Evolutionary conservation across 2,888 invertebrate genomes (phyloP), one percentile per base, ranked within the genome.

Genomic region (Catocala nupta): DNA sequence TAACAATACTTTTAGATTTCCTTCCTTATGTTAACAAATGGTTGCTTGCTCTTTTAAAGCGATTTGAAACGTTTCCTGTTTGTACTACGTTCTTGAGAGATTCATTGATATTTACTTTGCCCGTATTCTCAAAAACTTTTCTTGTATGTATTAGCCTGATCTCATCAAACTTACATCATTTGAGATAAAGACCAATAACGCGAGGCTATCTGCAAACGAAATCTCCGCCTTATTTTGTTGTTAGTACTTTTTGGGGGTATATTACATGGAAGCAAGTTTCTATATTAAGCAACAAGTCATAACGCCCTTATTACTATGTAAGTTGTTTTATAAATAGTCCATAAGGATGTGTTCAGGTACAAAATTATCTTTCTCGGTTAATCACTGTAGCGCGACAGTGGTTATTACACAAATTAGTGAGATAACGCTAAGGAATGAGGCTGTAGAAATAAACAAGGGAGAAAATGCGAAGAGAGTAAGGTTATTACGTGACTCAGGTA

Each of bases 361-460:
- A 50, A 71, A 75, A 71, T 67, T 78, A 75, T 76, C 54, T 75
- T 63, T 59, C 57, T 56, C 55, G 58, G 68, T 72, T 78, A 70
- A 73, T 78, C 63, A 76, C 74, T 63, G 55, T 50, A 64, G 62
- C 61, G 64, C 67, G 65, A 63, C 70, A 65, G 65, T 60, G 63
- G 64, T 63, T 73, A 73, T 75, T 65, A 64, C 56, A 76, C 63
- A 67, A 75, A 76, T 78, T 76, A 61, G 77, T 47, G 10, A 67
- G 75, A 75, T 78, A 76, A 55, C 52, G 63, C 13, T 55, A 64
- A 58, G 58, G 42, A 63, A 68, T 59, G 55, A 63, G 62, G 62
- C 58, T 59, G 58, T 65, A 56, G 68, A 55, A 65, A 73, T 70
- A 76, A 75, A 76, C 73, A 65, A 70, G 51, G 50, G 47, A 52